Base-by-base conservation (phyloP, 2,888 invertebrate genomes). In the Agrochola circellaris region DNA sequence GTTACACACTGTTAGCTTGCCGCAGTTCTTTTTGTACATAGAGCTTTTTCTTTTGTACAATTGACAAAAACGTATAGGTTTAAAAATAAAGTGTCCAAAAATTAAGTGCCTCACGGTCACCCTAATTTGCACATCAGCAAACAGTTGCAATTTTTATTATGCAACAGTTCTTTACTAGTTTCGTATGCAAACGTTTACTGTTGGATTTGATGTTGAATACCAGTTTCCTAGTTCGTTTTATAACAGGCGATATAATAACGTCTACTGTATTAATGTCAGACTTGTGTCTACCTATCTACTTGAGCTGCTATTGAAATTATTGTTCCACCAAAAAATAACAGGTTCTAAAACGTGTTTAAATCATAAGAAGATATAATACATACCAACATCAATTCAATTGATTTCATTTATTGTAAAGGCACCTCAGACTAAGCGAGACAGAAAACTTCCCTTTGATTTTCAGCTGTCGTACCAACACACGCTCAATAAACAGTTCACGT, bases 391-490 rank as follows among this genome's bases (percentile, higher is more conserved):
- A 75, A 65, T 85, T 75, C 69, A 85, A 85, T 85, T 83, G 82
- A 86, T 80, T 85, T 75, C 13, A 65, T 86, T 54, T 79, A 79
- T 60, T 70, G 58, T 73, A 73, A 77, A 78, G 79, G 79, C 79
- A 86, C 84, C 87, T 86, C 79, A 76, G 81, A 71, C 74, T 13
- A 84, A 86, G 86, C 83, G 85, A 89, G 88, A 90, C 88, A 89
- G 89, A 88, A 90, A 91, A 89, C 90, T 87, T 92, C 90, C 90
- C 90, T 91, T 90, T 89, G 92, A 94, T 94, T 94, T 94, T 95
- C 95, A 94, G 93, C 93, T 94, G 93, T 93, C 93, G 91, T 89
- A 92, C 89, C 86, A 89, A 93, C 92, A 92, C 92, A 94, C 89
- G 89, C 87, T 88, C 81, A 84, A 85, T 85, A 88, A 90, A 77